Evolutionary conservation across 2,797 vertebrate species (phyloP), one percentile per base, ranked within the genome.

Genomic region (Sorex maritimensis): DNA sequence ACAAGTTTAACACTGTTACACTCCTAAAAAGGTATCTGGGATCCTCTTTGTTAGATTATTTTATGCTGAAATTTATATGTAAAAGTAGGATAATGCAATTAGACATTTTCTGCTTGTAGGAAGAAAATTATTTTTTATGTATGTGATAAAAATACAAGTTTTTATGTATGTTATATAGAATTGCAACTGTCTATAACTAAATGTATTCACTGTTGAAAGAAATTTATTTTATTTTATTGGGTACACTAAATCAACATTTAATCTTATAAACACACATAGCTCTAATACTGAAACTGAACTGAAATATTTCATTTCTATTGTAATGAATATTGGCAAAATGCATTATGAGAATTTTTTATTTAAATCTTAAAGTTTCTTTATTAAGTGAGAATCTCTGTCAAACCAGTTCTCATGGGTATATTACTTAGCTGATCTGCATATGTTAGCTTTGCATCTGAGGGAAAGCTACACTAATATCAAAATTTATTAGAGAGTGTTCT

Each of bases 301-400:
- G 68, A 92, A 95, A 71, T 74, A 12, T 86, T 93, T 96, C 91
- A 94, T 90, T 95, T 95, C 52, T 88, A 92, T 78, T 92, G 34
- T 94, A 81, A 78, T 92, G 67, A 69, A 4, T 94, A 90, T 93
- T 96, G 90, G 94, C 34, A 96, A 95, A 96, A 71, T 90, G 24
- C 30, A 92, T 61, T 11, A 74, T 88, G 83, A 41, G 77, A 95
- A 30, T 93, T 93, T 63, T 81, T 92, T 94, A 93, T 95, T 95
- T 92, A 95, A 92, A 68, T 90, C 92, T 94, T 92, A 91, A 91
- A 88, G 82, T 95, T 94, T 83, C 44, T 91, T 88, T 92, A 94
- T 91, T 94, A 94, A 88, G 81, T 38, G 7, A 58, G 82, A 95
- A 86, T 91, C 86, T 75, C 85, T 94, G 65, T 63, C 75, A 92